phyloP scores from a whole-genome alignment of 2,888 invertebrate genomes.

The Amorpha juglandis region DNA sequence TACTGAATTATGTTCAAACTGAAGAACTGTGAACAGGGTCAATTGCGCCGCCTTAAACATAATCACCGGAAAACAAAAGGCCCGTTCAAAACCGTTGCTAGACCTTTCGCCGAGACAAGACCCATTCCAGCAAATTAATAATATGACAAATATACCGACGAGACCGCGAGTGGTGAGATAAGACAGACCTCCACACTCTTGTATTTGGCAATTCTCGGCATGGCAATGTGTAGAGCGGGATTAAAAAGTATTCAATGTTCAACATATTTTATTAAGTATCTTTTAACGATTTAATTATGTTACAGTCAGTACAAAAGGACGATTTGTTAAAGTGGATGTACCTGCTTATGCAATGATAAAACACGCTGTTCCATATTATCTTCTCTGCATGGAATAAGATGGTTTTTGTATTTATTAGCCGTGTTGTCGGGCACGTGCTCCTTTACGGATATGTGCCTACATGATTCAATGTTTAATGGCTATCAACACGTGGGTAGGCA shows the following conservation, averaged over 20 bases:
- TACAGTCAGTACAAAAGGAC: neutral
- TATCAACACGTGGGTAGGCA: slow-evolving; percentile 63
- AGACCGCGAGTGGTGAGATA: too few relatives aligned
- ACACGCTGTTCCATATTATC: slow-evolving; percentile 33
- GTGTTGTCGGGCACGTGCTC: slow-evolving; percentile 53
- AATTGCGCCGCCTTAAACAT: neutral
- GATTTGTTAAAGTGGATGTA: neutral
- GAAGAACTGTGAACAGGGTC: neutral
- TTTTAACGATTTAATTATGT: too few relatives aligned
- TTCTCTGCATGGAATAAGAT: slow-evolving; percentile 41
- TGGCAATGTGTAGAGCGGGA: too few relatives aligned
- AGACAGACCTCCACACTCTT: too few relatives aligned
- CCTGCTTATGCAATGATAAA: slow-evolving; percentile 5
- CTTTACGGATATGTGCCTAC: slow-evolving; percentile 57
- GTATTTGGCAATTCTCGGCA: too few relatives aligned
- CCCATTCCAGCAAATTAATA: too few relatives aligned
- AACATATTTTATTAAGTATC: too few relatives aligned
- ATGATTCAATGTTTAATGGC: slow-evolving; percentile 63
- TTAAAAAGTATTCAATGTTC: too few relatives aligned
- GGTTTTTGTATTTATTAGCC: slow-evolving; percentile 37
- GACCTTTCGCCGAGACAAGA: too few relatives aligned
- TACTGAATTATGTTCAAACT: neutral
- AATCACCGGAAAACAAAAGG: neutral
- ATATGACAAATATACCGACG: too few relatives aligned
- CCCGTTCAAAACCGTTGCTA: too few relatives aligned